phyloP scores from a whole-genome alignment of 2,888 invertebrate species.

The Philaethria dido region DNA sequence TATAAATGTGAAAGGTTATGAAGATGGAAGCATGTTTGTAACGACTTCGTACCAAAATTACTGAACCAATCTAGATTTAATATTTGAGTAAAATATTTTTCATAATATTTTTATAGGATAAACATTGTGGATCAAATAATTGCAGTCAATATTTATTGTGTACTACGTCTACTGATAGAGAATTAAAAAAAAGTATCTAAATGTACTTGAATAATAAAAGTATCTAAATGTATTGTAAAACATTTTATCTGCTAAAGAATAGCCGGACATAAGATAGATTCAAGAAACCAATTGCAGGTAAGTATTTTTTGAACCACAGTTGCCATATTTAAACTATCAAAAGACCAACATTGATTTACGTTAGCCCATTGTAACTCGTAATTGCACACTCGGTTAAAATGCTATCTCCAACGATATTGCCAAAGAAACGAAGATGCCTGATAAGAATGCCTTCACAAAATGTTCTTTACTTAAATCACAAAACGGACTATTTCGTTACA shows the following conservation, averaged over 20 bases:
- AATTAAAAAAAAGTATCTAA: too few species aligned
- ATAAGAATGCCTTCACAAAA: slow-evolving; percentile 52
- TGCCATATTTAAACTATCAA: slow-evolving; percentile 33
- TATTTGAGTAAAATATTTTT: too few species aligned
- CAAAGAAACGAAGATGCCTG: slow-evolving; percentile 54
- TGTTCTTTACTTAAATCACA: slow-evolving; percentile 43
- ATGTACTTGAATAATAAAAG: neutral
- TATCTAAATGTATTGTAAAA: neutral
- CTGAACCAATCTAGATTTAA: too few species aligned
- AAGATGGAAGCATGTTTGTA: too few species aligned
- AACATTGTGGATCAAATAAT: too few species aligned
- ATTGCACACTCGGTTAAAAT: slow-evolving; percentile 56
- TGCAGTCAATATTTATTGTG: too few species aligned
- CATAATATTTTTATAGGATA: too few species aligned
- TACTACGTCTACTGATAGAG: too few species aligned
- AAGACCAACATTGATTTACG: slow-evolving; percentile 55
- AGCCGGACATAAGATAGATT: slow-evolving; percentile 8
- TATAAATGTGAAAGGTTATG: too few species aligned
- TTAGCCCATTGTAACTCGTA: slow-evolving; percentile 56
- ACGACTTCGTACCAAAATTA: too few species aligned
- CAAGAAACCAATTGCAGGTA: slow-evolving; percentile 19
- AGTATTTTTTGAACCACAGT: slow-evolving; percentile 24
- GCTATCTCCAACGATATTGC: slow-evolving; percentile 52
- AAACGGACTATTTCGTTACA: slow-evolving; percentile 42
- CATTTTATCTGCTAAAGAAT: neutral